Conservation (phyloP, 2,888 invertebrate species). For the Neoitamus cyanurus region DNA sequence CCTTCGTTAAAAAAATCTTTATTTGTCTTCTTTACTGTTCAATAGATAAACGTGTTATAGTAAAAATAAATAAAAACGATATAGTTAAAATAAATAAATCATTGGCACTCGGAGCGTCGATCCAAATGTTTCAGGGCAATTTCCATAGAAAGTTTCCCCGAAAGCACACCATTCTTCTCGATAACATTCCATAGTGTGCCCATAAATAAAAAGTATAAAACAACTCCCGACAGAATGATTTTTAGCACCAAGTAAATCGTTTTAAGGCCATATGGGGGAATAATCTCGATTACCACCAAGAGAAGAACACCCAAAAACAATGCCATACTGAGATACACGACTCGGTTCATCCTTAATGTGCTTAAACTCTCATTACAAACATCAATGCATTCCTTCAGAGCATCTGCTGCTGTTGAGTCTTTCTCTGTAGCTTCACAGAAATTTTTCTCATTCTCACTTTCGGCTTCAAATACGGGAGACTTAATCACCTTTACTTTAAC, state of each 20-base stretch:
- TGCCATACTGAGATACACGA: slow-evolving; percentile 61
- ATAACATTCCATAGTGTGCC: slow-evolving; percentile 84
- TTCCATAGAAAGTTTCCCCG: slow-evolving; percentile 79
- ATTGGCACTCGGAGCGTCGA: slow-evolving; percentile 39
- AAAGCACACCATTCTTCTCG: slow-evolving; percentile 80
- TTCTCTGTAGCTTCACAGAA: slow-evolving; percentile 16
- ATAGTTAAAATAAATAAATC: background rate
- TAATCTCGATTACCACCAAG: slow-evolving; percentile 60
- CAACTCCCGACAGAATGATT: slow-evolving; percentile 72
- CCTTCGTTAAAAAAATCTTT: too few relatives aligned
- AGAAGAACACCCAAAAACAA: slow-evolving; percentile 60
- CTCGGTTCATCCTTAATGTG: slow-evolving; percentile 62
- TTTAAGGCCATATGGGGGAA: slow-evolving; percentile 62
- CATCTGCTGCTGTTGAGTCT: slow-evolving; percentile 49
- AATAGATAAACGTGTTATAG: too few relatives aligned
- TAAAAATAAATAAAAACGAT: too few relatives aligned
- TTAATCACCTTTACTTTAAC: slow-evolving; percentile 66
- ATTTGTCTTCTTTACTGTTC: too few relatives aligned
- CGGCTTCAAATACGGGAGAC: background rate
- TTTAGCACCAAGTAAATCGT: slow-evolving; percentile 70
- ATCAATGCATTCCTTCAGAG: slow-evolving; percentile 60
- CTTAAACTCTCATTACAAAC: slow-evolving; percentile 62
- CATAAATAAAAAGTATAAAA: slow-evolving; percentile 80
- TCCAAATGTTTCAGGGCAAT: slow-evolving; percentile 64
- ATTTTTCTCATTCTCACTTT: background rate